These are phyloP conservation scores for Petrolisthes manimaculis DNA, from an alignment of 2,888 invertebrate species.

Conservation along the genomic window DNA sequence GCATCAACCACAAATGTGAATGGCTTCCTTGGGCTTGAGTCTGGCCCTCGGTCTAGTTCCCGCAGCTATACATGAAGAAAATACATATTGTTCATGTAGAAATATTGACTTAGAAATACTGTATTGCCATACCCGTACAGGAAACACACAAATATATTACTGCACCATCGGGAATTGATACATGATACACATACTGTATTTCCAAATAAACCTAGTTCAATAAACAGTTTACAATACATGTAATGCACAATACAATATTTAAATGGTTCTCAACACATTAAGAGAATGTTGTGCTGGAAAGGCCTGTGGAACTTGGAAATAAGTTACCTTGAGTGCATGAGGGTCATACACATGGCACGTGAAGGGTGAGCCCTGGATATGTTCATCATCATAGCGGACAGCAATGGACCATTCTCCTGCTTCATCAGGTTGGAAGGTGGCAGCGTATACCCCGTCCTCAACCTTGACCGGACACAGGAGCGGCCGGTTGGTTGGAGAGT, in stretches of 20 bases:
- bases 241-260: background rate
- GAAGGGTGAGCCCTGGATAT: constrained; percentile 96
- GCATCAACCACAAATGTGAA: constrained; percentile 86
- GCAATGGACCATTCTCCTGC: constrained; percentile 97
- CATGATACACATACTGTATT: too few relatives aligned
- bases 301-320: background rate
- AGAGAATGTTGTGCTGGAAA: background rate
- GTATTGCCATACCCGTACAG: too few relatives aligned
- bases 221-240: background rate
- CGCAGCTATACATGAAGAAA: background rate
- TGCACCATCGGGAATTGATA: too few relatives aligned
- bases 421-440: constrained; percentile 97
- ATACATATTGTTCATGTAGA: too few relatives aligned
- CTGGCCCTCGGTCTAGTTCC: constrained; percentile 64
- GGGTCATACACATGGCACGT: constrained; percentile 96
- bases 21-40: constrained; percentile 82
- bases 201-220: background rate
- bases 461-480: constrained; percentile 79
- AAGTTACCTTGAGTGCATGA: constrained; percentile 81
- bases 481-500: constrained; percentile 88
- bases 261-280: background rate
- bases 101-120: too few relatives aligned
- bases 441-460: constrained; percentile 89
- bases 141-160: too few relatives aligned
- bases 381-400: constrained; percentile 94